Percentiles rank a stretch among this genome's conserved stretches.
phyloP scores from a whole-genome alignment of 2,888 invertebrate species.

The Oscheius myriophilus region DNA sequence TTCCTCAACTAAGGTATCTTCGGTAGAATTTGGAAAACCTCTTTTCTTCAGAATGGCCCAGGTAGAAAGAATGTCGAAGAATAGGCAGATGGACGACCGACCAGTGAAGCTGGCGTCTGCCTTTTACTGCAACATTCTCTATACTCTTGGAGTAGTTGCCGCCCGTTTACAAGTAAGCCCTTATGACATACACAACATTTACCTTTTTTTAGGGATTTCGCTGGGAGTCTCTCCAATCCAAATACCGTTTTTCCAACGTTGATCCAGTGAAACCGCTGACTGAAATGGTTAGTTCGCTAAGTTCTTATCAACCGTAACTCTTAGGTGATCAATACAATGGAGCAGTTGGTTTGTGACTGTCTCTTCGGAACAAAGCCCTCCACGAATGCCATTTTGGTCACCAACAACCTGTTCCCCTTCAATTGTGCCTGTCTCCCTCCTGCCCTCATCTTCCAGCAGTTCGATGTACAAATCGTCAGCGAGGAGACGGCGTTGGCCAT shows the following conservation, averaged over 20 bases:
- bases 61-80: conserved; percentile 37
- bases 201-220: conserved; percentile 55
- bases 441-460: conserved; percentile 38
- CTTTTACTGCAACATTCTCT: conserved; percentile 59
- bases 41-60: conserved; percentile 30
- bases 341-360: conserved; percentile 54
- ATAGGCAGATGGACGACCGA: conserved; percentile 33
- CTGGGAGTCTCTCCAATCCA: conserved; percentile 48
- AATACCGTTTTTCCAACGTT: conserved; percentile 27
- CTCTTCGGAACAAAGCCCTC: conserved; percentile 60
- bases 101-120: conserved; percentile 44
- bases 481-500: conserved; percentile 51
- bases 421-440: conserved; percentile 38
- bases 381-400: conserved; percentile 65
- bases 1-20: background rate
- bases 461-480: conserved; percentile 53
- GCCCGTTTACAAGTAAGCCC: conserved; percentile 52
- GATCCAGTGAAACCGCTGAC: conserved; percentile 40
- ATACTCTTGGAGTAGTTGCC: conserved; percentile 62
- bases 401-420: conserved; percentile 64
- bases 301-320: background rate
- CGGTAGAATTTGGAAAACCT: background rate
- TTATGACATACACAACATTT: background rate
- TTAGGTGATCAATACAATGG: conserved; percentile 14
- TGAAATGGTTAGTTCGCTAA: conserved; percentile 28